phyloP scores from a whole-genome alignment of 2,888 invertebrate genomes.

The Agrotis puta region DNA sequence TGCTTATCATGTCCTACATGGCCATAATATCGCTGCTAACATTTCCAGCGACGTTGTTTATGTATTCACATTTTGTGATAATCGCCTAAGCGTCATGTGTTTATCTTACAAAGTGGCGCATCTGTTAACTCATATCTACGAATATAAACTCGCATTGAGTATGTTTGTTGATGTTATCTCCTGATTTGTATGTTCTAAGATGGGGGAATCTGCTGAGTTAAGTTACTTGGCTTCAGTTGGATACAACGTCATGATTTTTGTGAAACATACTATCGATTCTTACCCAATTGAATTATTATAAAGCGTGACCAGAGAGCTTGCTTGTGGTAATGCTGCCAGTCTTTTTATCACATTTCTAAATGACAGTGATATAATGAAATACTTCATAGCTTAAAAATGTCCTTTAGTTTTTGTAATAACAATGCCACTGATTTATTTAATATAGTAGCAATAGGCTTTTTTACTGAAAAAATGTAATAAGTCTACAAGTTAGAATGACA shows the following conservation, averaged over 20 bases:
- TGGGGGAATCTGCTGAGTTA: slow-evolving; percentile 22
- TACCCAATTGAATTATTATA: too few species aligned
- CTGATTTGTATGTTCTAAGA: slow-evolving; percentile 49
- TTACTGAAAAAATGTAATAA: too few species aligned
- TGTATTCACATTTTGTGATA: slow-evolving; percentile 66
- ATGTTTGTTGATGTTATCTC: slow-evolving; percentile 60
- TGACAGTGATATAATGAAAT: too few species aligned
- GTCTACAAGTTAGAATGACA: too few species aligned
- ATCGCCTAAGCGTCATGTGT: slow-evolving; percentile 68
- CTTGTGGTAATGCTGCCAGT: too few species aligned
- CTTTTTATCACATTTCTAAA: too few species aligned
- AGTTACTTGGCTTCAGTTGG: slow-evolving; percentile 9
- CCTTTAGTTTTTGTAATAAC: too few species aligned
- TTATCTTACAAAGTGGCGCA: slow-evolving; percentile 78
- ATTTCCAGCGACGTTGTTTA: slow-evolving; percentile 60
- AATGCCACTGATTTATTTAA: too few species aligned
- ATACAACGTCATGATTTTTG: not conserved
- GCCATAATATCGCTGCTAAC: slow-evolving; percentile 49
- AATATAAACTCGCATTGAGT: slow-evolving; percentile 50
- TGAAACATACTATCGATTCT: not conserved
- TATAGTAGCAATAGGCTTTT: too few species aligned
- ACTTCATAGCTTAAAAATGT: too few species aligned
- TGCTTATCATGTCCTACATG: slow-evolving; percentile 23
- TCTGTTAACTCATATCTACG: slow-evolving; percentile 70
- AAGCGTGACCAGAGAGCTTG: too few species aligned